A percentile compares a stretch with the other conserved stretches of the same genome.
Conservation (phyloP, 2,113 vertebrate species). For the Calonectris borealis region DNA sequence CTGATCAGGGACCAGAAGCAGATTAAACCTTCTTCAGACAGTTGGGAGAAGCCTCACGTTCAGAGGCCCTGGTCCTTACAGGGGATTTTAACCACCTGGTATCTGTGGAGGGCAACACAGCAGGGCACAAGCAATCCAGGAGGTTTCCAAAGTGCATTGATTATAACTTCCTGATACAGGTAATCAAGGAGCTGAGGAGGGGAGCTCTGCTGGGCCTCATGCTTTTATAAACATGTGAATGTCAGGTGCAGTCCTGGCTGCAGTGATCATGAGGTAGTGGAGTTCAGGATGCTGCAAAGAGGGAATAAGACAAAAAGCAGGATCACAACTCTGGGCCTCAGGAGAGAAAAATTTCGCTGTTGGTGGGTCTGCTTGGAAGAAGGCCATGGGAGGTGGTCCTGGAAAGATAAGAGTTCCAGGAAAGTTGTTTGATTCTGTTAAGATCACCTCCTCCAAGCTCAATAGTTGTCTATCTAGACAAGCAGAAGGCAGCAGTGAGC, state of each 20-base stretch:
- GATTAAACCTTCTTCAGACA: background rate
- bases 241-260: background rate
- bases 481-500: background rate
- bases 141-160: background rate
- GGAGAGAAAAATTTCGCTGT: background rate
- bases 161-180: background rate
- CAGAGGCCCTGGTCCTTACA: background rate
- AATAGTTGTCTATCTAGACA: background rate
- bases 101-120: background rate
- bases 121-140: background rate
- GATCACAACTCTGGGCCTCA: background rate
- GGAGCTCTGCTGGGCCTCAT: background rate
- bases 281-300: background rate
- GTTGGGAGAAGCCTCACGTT: background rate
- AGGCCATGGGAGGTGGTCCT: background rate
- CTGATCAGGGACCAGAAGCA: background rate
- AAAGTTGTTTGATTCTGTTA: background rate
- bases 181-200: background rate
- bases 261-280: background rate
- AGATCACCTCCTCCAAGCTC: background rate
- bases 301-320: background rate
- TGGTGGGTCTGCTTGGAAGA: background rate
- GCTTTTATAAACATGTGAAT: background rate
- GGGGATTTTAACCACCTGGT: background rate
- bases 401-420: background rate